A percentile compares a stretch with the other conserved stretches of the same genome.
These are phyloP conservation scores for Tamandua tetradactyla DNA, from an alignment of 2,797 vertebrate genomes.

Conservation along the genomic window DNA sequence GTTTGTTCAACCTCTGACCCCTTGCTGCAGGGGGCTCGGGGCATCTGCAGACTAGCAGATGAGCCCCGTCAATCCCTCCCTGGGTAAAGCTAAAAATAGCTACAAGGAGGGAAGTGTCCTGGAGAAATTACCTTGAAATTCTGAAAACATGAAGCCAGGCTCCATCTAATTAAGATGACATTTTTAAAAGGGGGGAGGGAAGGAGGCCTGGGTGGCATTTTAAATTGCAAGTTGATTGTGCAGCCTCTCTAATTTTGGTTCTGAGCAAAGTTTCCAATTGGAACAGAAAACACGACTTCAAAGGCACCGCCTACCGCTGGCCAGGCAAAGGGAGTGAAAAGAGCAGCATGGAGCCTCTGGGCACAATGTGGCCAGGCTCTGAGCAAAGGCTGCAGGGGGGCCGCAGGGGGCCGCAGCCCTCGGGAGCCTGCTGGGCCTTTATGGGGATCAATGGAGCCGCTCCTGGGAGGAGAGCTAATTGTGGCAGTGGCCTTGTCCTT, in stretches of 20 bases:
- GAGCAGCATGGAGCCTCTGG: constrained; percentile 68
- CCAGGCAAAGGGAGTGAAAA: constrained; percentile 41
- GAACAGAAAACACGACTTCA: constrained; percentile 74
- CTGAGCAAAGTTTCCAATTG: constrained; percentile 55
- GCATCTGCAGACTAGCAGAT: constrained; percentile 64
- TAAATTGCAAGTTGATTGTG: constrained; percentile 43
- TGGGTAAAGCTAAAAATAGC: constrained; percentile 74
- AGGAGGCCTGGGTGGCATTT: background rate
- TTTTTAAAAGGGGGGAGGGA: constrained; percentile 39
- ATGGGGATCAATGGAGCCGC: constrained; percentile 43
- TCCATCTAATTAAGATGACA: constrained; percentile 77
- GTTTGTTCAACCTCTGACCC: constrained; percentile 50
- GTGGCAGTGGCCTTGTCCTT: constrained; percentile 60
- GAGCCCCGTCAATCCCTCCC: constrained; percentile 66
- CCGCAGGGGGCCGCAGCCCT: constrained; percentile 9
- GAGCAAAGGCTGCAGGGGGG: constrained; percentile 64
- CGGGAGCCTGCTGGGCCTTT: constrained; percentile 59
- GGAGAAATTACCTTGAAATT: constrained; percentile 75
- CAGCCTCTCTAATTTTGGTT: constrained; percentile 67
- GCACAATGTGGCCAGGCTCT: background rate
- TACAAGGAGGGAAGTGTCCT: constrained; percentile 60
- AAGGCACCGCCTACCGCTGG: constrained; percentile 48
- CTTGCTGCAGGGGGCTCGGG: constrained; percentile 24
- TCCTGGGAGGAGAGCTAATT: background rate
- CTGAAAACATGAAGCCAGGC: constrained; percentile 49